Conservation (phyloP, 2,888 invertebrate genomes). For the Macropis europaea region DNA sequence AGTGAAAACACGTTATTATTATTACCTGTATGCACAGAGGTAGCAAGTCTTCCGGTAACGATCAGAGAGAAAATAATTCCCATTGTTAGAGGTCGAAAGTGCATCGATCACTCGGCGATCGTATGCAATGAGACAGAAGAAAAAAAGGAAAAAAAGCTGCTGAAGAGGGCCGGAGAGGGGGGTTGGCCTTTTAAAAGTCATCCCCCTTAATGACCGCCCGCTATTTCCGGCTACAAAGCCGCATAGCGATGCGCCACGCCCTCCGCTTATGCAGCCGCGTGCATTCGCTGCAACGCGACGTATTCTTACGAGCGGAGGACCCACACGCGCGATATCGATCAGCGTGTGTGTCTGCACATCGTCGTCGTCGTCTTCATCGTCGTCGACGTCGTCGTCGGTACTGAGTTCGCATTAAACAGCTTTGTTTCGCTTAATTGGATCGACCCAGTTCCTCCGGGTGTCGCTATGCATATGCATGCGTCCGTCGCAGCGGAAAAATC, state of each 20-base stretch:
- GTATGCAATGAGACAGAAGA: neutral
- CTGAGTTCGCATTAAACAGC: conserved; percentile 62
- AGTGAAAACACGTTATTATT: no score
- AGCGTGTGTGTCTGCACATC: conserved; percentile 16
- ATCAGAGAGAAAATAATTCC: no score
- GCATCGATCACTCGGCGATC: neutral
- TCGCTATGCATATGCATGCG: conserved; percentile 58
- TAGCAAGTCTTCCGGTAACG: no score
- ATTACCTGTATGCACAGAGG: no score
- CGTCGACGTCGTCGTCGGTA: no score
- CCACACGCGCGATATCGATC: conserved; percentile 58
- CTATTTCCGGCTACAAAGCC: neutral
- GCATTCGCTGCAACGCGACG: conserved; percentile 13
- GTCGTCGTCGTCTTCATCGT: no score
- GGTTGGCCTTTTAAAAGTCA: neutral
- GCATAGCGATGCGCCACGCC: conserved; percentile 28
- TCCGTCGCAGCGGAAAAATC: conserved; percentile 7
- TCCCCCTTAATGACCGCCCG: neutral
- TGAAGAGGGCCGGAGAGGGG: no score
- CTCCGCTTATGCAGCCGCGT: conserved; percentile 19
- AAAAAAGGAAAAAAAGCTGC: neutral
- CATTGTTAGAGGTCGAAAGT: neutral
- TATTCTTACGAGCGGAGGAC: conserved; percentile 42
- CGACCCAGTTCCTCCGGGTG: conserved; percentile 55
- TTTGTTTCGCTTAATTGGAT: conserved; percentile 66